phyloP scores from a whole-genome alignment of 2,888 invertebrate species.

The Euplagia quadripunctaria region DNA sequence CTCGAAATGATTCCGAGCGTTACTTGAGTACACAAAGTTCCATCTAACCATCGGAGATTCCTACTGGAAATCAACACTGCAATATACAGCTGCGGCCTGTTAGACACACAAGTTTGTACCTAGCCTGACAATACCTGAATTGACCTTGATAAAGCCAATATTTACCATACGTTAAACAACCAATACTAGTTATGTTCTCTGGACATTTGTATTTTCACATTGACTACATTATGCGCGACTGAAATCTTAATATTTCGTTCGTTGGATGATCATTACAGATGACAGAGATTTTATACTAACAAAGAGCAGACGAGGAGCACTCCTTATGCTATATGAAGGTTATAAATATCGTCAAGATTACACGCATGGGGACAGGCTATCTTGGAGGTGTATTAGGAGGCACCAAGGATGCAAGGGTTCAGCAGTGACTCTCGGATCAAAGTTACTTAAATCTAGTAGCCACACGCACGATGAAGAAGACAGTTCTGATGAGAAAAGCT shows the following conservation, averaged over 20 bases:
- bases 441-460: slow-evolving; percentile 28
- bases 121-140: not conserved
- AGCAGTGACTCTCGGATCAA: slow-evolving; percentile 40
- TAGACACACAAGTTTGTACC: no score
- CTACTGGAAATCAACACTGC: no score
- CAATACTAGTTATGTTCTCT: not conserved
- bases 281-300: slow-evolving; percentile 29
- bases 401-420: slow-evolving; percentile 51
- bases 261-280: slow-evolving; percentile 10
- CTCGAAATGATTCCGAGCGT: no score
- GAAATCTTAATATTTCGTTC: not conserved
- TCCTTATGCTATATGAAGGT: slow-evolving; percentile 36
- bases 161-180: not conserved
- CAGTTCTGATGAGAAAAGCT: slow-evolving; percentile 20
- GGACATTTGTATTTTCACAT: not conserved
- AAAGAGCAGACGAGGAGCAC: slow-evolving; percentile 48
- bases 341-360: slow-evolving; percentile 52
- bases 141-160: not conserved
- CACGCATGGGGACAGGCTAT: slow-evolving; percentile 36
- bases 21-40: no score
- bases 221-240: not conserved
- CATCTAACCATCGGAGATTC: no score
- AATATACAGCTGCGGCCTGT: no score
- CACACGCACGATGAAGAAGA: slow-evolving; percentile 45
- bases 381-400: slow-evolving; percentile 53